Evolutionary conservation across 2,888 invertebrate genomes (phyloP).

Genomic region (Cremastinae sp.): DNA sequence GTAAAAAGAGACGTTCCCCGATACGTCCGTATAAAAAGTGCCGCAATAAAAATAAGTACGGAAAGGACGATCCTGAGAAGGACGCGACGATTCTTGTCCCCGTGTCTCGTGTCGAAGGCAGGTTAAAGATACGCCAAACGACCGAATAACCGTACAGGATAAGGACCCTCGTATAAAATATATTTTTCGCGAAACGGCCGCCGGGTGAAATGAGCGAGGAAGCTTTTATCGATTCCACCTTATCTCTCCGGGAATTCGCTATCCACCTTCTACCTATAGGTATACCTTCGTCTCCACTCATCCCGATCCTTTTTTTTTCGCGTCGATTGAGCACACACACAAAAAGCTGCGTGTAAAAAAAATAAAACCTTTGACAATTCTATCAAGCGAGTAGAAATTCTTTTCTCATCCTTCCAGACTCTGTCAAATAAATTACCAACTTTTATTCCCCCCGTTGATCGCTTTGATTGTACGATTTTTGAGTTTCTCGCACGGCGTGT

Average conservation of each 20-base stretch:
- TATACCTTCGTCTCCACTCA: too few relatives aligned
- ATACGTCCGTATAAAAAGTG: slow-evolving; percentile 50
- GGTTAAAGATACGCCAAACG: slow-evolving; percentile 59
- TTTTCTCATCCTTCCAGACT: too few relatives aligned
- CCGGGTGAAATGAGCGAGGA: slow-evolving; percentile 46
- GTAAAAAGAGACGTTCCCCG: slow-evolving; percentile 60
- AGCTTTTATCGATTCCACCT: slow-evolving; percentile 57
- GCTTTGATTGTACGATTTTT: too few relatives aligned
- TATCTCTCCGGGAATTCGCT: slow-evolving; percentile 54
- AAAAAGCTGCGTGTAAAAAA: slow-evolving; percentile 1
- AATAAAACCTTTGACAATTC: slow-evolving; percentile 19
- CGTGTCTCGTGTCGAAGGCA: slow-evolving; percentile 53
- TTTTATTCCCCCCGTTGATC: too few relatives aligned
- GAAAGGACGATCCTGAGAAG: slow-evolving; percentile 26
- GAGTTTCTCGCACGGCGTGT: too few relatives aligned
- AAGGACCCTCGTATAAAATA: slow-evolving; percentile 59
- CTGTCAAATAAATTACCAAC: too few relatives aligned
- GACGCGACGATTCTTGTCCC: slow-evolving; percentile 33
- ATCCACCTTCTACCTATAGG: slow-evolving; percentile 31
- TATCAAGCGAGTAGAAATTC: background rate
- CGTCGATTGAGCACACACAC: too few relatives aligned
- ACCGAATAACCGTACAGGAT: slow-evolving; percentile 61
- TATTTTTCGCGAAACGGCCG: slow-evolving; percentile 4
- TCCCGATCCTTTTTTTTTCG: too few relatives aligned
- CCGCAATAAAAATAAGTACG: slow-evolving; percentile 40